Percentiles rank a stretch among this genome's conserved stretches.
Conservation (phyloP, 2,888 invertebrate species). For the Xestia c-nigrum region DNA sequence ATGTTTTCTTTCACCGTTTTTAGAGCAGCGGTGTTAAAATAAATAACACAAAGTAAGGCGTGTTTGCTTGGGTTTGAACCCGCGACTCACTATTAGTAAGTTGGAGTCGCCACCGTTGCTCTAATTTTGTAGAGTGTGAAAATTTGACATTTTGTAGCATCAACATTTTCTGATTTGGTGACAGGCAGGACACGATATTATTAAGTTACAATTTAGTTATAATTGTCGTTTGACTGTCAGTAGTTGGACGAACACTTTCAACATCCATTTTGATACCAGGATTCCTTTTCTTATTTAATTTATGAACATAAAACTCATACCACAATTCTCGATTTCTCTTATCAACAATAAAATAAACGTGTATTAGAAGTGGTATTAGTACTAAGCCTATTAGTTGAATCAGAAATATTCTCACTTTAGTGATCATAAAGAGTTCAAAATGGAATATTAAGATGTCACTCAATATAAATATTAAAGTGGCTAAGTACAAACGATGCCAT, state of each 20-base stretch:
- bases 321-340: slow-evolving; percentile 6
- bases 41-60: no score
- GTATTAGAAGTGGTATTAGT: neutral
- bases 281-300: neutral
- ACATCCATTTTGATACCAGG: neutral
- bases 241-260: neutral
- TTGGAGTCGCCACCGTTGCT: no score
- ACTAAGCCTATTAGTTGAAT: neutral
- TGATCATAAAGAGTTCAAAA: neutral
- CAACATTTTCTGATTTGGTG: no score
- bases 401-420: neutral
- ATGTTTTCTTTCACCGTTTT: no score
- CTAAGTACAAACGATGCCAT: neutral
- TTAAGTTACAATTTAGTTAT: neutral
- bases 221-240: neutral
- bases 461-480: neutral
- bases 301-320: slow-evolving; percentile 2
- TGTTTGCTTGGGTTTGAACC: no score
- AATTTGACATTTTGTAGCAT: no score
- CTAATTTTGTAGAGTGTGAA: no score
- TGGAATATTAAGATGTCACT: neutral
- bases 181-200: neutral
- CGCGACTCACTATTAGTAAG: no score
- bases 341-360: neutral
- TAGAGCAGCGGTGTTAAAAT: no score